Base-by-base conservation (phyloP, 2,888 invertebrate genomes). In the Drosophila greeni region DNA sequence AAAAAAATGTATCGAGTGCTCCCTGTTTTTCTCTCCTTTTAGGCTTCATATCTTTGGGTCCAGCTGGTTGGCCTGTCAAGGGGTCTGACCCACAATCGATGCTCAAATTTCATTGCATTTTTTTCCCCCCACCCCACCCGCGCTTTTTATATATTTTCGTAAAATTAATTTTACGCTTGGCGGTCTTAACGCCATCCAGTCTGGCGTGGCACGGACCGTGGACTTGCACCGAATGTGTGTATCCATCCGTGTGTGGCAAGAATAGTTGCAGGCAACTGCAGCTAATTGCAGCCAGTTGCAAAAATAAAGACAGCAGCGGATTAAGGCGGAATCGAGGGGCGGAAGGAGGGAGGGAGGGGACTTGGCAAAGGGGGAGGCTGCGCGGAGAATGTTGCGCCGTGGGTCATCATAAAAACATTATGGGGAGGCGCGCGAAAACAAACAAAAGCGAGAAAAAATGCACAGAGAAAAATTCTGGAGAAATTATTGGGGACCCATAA, bases 361-460 rank as follows among this genome's bases (percentile, higher is more conserved):
- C 20, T 3, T 2, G 29, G 18, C 12, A 14, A 7, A 8, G n/a
- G 23, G 24, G 34, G 42, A 18, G 45, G 45, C 37, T 65, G 59
- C 36, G 53, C 36, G 34, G 37, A 51, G 54, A 37, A 53, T 58
- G 55, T 54, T 65, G 66, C 66, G 76, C 79, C 76, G 64, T 70
- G 77, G 80, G 85, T 81, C 85, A 81, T 81, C 80, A 81, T 81
- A 85, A 82, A 84, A 84, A 72, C 84, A 84, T 84, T 85, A 84
- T 81, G 82, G 72, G 67, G 56, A 75, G 69, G 66, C 71, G 59
- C 60, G 65, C 40, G 70, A 67, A 70, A 68, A 69, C 83, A 74
- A 84, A 76, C 70, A 82, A 78, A 74, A 69, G 60, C 29, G 24
- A 24, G 37, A 37, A 39, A 26, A 9, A 5, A 39, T 62, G 61